These are phyloP conservation scores for Sebastiscus albofasciatus DNA, from an alignment of 2,797 vertebrate species.

Conservation along the genomic window DNA sequence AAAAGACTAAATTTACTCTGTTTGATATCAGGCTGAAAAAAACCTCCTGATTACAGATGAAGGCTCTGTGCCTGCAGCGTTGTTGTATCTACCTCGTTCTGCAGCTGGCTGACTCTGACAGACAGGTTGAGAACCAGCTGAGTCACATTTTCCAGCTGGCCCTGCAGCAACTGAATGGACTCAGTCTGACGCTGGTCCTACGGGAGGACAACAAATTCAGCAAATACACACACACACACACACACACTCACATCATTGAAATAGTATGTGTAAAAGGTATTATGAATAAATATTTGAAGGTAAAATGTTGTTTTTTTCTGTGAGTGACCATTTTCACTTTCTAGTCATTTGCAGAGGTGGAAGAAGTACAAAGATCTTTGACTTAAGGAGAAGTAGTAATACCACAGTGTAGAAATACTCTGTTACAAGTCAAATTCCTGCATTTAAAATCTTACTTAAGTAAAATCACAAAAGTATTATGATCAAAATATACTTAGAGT, in stretches of 20 bases:
- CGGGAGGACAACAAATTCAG: neutral
- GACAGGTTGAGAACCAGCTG: conserved; percentile 92
- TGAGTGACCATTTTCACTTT: neutral
- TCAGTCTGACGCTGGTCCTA: conserved; percentile 97
- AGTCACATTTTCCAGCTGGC: conserved; percentile 92
- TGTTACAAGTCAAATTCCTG: no score
- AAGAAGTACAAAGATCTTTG: no score
- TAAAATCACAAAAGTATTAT: no score
- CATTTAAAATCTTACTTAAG: no score
- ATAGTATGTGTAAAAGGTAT: neutral
- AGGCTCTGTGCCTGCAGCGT: conserved; percentile 2
- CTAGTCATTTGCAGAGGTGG: neutral
- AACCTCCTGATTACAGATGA: conserved; percentile 3
- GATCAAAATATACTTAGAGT: no score
- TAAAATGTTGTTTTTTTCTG: neutral
- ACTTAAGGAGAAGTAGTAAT: no score
- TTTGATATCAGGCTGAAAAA: neutral
- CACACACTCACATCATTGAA: neutral
- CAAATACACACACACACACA: neutral
- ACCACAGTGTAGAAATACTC: no score
- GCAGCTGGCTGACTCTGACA: conserved; percentile 87
- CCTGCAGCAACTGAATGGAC: conserved; percentile 92
- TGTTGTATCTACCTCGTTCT: conserved; percentile 85
- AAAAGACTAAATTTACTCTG: conserved; percentile 8
- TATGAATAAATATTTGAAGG: neutral